A percentile compares a stretch with the other conserved stretches of the same genome.
Evolutionary conservation across 2,113 vertebrate species (phyloP).

Genomic region (Halcyon malimbica): DNA sequence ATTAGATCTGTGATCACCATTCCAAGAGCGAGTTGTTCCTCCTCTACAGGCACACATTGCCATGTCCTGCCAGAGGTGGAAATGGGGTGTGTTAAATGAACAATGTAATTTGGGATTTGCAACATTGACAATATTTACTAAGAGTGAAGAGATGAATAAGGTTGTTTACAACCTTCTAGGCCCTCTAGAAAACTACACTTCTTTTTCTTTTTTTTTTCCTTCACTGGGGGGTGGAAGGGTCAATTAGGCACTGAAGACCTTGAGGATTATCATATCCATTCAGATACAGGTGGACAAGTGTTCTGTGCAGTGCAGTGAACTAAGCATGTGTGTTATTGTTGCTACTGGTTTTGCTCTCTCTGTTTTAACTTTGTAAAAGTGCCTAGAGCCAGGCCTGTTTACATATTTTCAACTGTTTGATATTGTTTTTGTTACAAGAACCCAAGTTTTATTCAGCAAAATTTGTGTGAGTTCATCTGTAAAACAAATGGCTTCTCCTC

Average conservation of each 20-base stretch:
- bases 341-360: not conserved
- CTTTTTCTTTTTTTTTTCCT: not conserved
- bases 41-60: not conserved
- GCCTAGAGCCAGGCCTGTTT: not conserved
- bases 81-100: not conserved
- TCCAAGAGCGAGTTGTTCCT: not conserved
- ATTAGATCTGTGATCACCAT: not conserved
- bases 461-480: not conserved
- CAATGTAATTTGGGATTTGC: not conserved
- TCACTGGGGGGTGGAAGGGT: no score
- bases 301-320: not conserved
- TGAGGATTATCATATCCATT: not conserved
- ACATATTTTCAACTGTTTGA: not conserved
- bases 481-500: not conserved
- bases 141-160: not conserved
- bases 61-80: not conserved
- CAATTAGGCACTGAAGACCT: not conserved
- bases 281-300: not conserved
- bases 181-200: not conserved
- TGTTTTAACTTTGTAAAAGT: not conserved
- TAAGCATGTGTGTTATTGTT: not conserved
- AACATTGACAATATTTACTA: not conserved
- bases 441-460: not conserved
- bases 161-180: not conserved
- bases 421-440: constrained; percentile 1